These are phyloP conservation scores for Gymnoscopelus microlampas DNA, from an alignment of 2,797 vertebrate genomes.

Conservation along the genomic window DNA sequence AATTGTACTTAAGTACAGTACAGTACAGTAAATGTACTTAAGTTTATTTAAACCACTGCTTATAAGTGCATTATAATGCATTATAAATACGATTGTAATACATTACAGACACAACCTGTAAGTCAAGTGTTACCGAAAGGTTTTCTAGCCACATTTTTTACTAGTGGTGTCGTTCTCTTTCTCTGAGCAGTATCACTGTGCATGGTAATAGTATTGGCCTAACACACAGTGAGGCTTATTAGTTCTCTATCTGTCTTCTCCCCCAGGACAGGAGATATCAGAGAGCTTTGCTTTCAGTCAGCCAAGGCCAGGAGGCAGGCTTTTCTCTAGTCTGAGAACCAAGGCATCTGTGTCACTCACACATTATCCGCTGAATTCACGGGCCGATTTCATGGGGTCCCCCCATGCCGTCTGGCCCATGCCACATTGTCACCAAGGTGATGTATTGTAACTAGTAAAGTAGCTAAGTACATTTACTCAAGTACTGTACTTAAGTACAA, in stretches of 20 bases:
- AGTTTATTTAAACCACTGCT: too few relatives aligned
- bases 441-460: not conserved
- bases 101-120: too few relatives aligned
- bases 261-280: slow-evolving; percentile 10
- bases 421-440: not conserved
- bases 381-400: slow-evolving; percentile 21
- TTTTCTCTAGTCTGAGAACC: slow-evolving; percentile 37
- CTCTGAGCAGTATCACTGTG: not conserved
- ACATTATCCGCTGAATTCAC: slow-evolving; percentile 27
- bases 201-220: not conserved
- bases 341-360: slow-evolving; percentile 30
- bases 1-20: too few relatives aligned
- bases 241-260: not conserved
- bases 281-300: slow-evolving; percentile 28
- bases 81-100: too few relatives aligned
- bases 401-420: not conserved
- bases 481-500: too few relatives aligned
- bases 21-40: too few relatives aligned
- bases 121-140: too few relatives aligned
- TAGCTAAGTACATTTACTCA: too few relatives aligned
- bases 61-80: too few relatives aligned
- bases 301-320: slow-evolving; percentile 15
- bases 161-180: not conserved
- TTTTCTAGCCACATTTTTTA: not conserved
- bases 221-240: slow-evolving; percentile 2